A percentile compares a stretch with the other conserved stretches of the same genome.
Evolutionary conservation across 2,797 vertebrate species (phyloP).

Genomic region (Eulemur rubriventer): DNA sequence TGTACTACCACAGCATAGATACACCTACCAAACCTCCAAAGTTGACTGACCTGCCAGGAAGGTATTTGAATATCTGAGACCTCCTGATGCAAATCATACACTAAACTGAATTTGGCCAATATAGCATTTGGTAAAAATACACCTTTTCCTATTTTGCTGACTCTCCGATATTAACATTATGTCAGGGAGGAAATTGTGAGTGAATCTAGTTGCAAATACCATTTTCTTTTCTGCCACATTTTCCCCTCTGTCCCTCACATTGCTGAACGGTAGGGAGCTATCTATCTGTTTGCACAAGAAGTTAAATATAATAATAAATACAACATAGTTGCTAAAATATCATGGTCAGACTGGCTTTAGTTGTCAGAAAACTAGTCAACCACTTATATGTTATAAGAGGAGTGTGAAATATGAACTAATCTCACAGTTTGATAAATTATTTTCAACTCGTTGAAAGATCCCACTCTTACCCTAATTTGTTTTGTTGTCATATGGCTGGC

Average conservation of each 20-base stretch:
- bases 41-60: neutral
- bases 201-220: neutral
- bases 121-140: neutral
- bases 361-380: neutral
- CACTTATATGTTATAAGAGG: neutral
- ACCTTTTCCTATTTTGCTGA: neutral
- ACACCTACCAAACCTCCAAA: fast-evolving
- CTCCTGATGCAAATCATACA: neutral
- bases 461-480: neutral
- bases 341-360: neutral
- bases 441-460: neutral
- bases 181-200: neutral
- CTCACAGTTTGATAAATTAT: neutral
- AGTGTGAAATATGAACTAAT: neutral
- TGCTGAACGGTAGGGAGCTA: neutral
- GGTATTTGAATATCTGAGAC: neutral
- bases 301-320: neutral
- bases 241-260: neutral
- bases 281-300: neutral
- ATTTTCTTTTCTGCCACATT: neutral
- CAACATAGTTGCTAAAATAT: neutral
- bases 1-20: fast-evolving
- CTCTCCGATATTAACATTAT: neutral
- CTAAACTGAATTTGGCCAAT: neutral
- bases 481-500: neutral